A percentile compares a stretch with the other conserved stretches of the same genome.
Evolutionary conservation across 2,113 vertebrate species (phyloP).

Genomic region (Tretioscincus oriximinensis): DNA sequence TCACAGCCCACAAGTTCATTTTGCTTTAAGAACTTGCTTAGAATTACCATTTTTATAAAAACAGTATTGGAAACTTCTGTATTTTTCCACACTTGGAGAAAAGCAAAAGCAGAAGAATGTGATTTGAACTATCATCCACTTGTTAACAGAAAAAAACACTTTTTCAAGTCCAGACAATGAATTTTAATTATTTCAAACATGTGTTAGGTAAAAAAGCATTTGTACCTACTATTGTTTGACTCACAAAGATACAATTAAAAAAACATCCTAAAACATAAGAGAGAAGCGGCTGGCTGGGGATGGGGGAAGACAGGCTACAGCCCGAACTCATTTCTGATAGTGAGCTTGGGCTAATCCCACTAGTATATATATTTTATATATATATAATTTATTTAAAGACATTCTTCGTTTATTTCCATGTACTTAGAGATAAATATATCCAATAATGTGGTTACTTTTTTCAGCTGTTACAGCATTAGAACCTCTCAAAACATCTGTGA

Average conservation of each 20-base stretch:
- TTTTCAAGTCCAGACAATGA: neutral
- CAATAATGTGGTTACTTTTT: neutral
- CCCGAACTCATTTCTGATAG: too few species aligned
- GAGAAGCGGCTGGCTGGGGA: too few species aligned
- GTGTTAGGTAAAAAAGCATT: neutral
- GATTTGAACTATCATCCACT: neutral
- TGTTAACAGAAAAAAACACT: neutral
- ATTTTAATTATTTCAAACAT: conserved; percentile 11
- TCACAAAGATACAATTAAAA: neutral
- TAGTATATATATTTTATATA: neutral
- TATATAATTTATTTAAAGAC: neutral
- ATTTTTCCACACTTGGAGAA: neutral
- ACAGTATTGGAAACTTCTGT: neutral
- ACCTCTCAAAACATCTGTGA: neutral
- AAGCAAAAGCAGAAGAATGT: neutral
- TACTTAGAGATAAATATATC: neutral
- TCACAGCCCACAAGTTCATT: neutral
- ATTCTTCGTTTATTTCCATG: neutral
- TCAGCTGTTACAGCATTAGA: neutral
- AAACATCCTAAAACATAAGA: too few species aligned
- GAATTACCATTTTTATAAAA: neutral
- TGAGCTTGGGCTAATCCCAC: too few species aligned
- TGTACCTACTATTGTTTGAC: neutral
- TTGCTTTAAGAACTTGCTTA: neutral
- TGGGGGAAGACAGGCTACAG: too few species aligned